Base-by-base conservation (phyloP, 2,888 invertebrate genomes). In the Nomada lathburiana region DNA sequence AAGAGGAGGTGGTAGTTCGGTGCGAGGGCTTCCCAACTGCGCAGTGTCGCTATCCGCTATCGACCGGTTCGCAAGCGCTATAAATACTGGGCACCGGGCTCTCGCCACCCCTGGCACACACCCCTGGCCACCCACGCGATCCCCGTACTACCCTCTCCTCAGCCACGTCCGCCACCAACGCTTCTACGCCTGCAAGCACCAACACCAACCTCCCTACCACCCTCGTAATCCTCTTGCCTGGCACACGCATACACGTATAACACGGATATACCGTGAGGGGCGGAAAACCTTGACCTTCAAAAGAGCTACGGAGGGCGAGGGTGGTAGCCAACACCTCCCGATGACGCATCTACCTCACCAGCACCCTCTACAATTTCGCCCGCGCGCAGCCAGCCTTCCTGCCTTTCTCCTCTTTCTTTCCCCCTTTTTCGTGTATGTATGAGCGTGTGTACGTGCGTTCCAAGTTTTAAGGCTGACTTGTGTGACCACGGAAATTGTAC, bases 221-320 rank as follows among this genome's bases (percentile, higher is more conserved):
- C 62, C 50, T 47, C 59, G 67, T 77, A 73, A 77, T 82, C 71
- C 76, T 81, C 72, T 84, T 64, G 53, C 72, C 68, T 50, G 52
- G 18, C 18, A 59, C 26, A 50, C 44, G 10, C 18, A 16, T 18
- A 18, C 50, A 23, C 50, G 11, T 52, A 5, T 65, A 55, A n/a
- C 73, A 53, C 71, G 47, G 29, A 5, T 16, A 26, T 23, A 69
- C 60, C 63, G 59, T 71, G 83, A 84, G 86, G 86, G 84, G 83
- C 70, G 88, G 88, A 83, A 90, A 93, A 92, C 93, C 93, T 93
- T 93, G 93, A 93, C 93, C 93, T 93, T 92, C 92, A 91, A 91
- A 89, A 85, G 88, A 89, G 87, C 88, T 74, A 82, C 85, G 88
- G 80, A 86, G 86, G 83, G 86, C 88, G 89, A 86, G 88, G 87